phyloP scores from a whole-genome alignment of 2,113 vertebrate species.

The Piaya cayana region DNA sequence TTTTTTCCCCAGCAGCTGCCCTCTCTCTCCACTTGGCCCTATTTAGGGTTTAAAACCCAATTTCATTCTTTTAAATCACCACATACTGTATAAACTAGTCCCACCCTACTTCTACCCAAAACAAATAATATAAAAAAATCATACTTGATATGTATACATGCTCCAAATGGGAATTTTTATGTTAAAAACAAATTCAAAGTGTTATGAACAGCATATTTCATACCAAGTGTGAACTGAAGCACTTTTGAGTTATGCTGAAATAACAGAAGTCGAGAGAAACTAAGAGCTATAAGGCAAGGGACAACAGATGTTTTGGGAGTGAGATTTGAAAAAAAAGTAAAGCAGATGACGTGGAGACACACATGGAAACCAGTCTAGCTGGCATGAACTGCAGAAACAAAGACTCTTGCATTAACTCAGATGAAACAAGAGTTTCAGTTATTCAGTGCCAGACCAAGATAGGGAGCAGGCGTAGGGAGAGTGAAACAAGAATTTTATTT shows the following conservation, averaged over 20 bases:
- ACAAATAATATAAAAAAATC: neutral
- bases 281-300: conserved; percentile 17
- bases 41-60: neutral
- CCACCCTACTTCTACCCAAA: conserved; percentile 3
- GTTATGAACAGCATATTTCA: neutral
- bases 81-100: neutral
- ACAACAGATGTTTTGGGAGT: conserved; percentile 54
- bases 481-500: conserved; percentile 63
- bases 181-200: neutral
- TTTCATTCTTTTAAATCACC: neutral
- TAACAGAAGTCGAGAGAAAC: conserved; percentile 10
- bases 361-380: conserved; percentile 55
- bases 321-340: conserved; percentile 22
- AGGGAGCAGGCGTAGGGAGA: conserved; percentile 33
- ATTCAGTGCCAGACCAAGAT: conserved; percentile 62
- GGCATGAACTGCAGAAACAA: conserved; percentile 54
- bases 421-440: conserved; percentile 62
- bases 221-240: neutral
- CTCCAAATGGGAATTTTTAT: neutral
- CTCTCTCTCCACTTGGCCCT: neutral
- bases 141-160: neutral
- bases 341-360: conserved; percentile 44
- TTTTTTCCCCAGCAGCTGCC: neutral
- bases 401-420: conserved; percentile 41
- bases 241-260: conserved; percentile 9